Evolutionary conservation across 2,113 vertebrate genomes (phyloP).

Genomic region (Leucopternis melanops): DNA sequence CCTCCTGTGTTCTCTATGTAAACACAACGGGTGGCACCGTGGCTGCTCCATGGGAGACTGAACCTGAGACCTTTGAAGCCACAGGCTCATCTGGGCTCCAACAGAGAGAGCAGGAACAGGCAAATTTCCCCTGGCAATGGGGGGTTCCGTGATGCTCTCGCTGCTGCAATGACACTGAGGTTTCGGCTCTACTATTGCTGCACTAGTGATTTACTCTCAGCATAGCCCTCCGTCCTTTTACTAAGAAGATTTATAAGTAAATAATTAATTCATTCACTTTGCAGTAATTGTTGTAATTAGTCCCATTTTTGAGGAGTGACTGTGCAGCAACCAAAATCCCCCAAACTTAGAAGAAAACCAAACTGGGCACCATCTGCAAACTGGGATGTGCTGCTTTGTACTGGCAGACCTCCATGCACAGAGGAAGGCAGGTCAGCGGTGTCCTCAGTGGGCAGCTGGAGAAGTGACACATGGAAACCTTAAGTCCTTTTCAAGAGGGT

Average conservation of each 20-base stretch:
- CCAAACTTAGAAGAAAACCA: neutral
- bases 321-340: neutral
- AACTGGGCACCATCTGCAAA: neutral
- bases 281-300: neutral
- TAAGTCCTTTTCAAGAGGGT: neutral
- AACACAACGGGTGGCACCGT: neutral
- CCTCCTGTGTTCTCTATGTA: neutral
- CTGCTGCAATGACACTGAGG: neutral
- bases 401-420: neutral
- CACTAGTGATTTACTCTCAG: neutral
- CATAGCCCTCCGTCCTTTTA: neutral
- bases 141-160: fast-evolving
- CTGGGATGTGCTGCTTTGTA: neutral
- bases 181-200: neutral
- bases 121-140: no score
- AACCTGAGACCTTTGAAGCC: neutral
- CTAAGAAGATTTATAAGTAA: neutral
- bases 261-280: neutral
- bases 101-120: neutral
- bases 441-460: neutral
- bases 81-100: neutral
- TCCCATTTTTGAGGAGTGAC: neutral
- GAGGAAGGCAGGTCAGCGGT: neutral
- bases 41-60: neutral
- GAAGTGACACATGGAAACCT: neutral